phyloP scores from a whole-genome alignment of 92 coral and sea anemone species.

The Paragorgia papillata region DNA sequence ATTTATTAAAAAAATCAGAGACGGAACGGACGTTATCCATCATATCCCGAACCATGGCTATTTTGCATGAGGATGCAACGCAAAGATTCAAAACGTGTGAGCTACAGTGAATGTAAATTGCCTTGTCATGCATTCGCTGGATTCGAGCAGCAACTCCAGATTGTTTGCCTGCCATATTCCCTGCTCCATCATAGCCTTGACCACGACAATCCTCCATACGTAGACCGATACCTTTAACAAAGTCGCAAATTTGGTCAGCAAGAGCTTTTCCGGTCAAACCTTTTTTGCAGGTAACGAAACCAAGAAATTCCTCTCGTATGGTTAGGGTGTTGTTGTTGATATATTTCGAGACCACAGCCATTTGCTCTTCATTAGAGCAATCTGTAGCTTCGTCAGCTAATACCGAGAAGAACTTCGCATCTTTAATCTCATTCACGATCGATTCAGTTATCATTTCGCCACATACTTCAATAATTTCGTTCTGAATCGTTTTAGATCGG shows the following conservation, averaged over 20 bases:
- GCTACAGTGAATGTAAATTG: constrained; percentile 18
- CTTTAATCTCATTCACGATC: constrained; percentile 28
- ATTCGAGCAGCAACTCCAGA: constrained; percentile 55
- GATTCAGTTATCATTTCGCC: constrained; percentile 36
- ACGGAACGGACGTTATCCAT: constrained; percentile 38
- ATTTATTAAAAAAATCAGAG: constrained; percentile 44
- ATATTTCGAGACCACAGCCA: constrained; percentile 44
- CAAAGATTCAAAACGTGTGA: constrained; percentile 36
- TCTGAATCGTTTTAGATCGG: constrained; percentile 45
- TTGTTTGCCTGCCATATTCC: constrained; percentile 53
- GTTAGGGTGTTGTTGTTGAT: constrained; percentile 12
- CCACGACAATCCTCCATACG: constrained; percentile 46
- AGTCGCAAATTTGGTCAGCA: constrained; percentile 13
- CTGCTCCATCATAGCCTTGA: constrained; percentile 54
- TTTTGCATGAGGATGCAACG: constrained; percentile 39
- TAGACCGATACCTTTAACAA: constrained; percentile 19
- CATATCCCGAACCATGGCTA: constrained; percentile 24
- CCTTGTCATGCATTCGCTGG: constrained; percentile 10
- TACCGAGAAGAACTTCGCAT: constrained; percentile 43
- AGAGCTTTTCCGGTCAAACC: constrained; percentile 47
- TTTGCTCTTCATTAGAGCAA: constrained; percentile 49
- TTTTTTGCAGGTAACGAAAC: constrained; percentile 29
- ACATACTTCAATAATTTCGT: constrained; percentile 40
- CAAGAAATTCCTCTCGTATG: constrained; percentile 38
- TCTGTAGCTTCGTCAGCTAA: constrained; percentile 55